These are phyloP conservation scores for Xenopus petersii DNA, from an alignment of 2,797 vertebrate species.

Conservation along the genomic window DNA sequence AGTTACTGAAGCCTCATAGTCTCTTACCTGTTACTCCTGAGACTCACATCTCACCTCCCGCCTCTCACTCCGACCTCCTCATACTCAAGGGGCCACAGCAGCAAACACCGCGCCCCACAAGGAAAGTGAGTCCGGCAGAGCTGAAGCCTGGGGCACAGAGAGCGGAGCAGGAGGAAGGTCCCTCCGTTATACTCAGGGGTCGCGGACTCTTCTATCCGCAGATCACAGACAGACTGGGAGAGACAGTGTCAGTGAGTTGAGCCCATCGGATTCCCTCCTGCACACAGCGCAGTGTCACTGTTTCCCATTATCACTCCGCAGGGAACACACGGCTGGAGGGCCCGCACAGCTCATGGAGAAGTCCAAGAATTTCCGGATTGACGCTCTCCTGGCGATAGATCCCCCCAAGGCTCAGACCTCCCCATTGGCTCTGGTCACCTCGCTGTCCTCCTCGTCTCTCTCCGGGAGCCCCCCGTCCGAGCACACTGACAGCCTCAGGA, in stretches of 20 bases:
- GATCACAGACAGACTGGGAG: too few species aligned
- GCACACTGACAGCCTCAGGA: slow-evolving; percentile 75
- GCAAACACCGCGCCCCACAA: too few species aligned
- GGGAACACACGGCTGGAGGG: not conserved
- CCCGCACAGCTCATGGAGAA: slow-evolving; percentile 77
- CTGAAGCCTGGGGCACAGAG: too few species aligned
- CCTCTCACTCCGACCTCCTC: not conserved
- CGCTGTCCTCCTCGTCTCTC: slow-evolving; percentile 73
- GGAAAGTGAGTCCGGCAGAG: too few species aligned
- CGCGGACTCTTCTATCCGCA: too few species aligned
- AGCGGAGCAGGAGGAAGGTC: too few species aligned
- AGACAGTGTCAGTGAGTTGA: too few species aligned
- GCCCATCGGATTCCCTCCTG: too few species aligned
- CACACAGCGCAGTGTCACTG: too few species aligned
- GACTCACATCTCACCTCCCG: too few species aligned
- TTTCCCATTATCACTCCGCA: not conserved
- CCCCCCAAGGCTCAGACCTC: slow-evolving; percentile 80
- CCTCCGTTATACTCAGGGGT: too few species aligned
- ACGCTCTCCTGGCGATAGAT: slow-evolving; percentile 90
- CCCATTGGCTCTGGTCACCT: slow-evolving; percentile 81
- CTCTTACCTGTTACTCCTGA: not conserved
- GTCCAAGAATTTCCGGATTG: slow-evolving; percentile 96
- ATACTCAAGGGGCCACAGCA: not conserved
- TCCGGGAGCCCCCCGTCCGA: slow-evolving; percentile 63
- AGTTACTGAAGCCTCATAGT: not conserved